phyloP scores from a whole-genome alignment of 2,797 vertebrate genomes.

The Hyperoplus immaculatus region DNA sequence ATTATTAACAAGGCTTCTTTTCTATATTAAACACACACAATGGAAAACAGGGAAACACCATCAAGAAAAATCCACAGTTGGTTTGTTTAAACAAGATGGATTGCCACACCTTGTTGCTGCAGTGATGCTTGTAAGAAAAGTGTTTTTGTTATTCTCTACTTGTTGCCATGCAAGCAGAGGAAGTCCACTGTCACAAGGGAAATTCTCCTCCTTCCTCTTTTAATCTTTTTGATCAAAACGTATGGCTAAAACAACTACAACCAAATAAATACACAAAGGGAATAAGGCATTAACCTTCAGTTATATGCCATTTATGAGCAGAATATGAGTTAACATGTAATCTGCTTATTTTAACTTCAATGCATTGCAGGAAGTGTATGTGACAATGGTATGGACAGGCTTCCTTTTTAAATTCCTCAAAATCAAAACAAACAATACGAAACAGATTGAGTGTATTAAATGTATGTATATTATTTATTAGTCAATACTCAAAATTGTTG shows the following conservation, averaged over 20 bases:
- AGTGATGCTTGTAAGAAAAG: background rate
- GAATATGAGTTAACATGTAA: background rate
- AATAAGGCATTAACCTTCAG: too few relatives aligned
- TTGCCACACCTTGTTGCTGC: background rate
- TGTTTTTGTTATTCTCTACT: slow-evolving; percentile 4
- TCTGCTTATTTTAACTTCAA: background rate
- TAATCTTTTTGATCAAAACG: background rate
- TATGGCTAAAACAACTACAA: background rate
- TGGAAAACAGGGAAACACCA: background rate
- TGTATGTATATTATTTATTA: background rate
- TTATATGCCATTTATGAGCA: background rate
- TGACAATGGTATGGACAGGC: background rate
- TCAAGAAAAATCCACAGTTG: background rate
- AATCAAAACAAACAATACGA: background rate
- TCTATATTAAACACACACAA: background rate
- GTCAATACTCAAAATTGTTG: background rate
- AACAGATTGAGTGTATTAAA: background rate
- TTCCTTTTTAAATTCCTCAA: background rate
- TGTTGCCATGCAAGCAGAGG: too few relatives aligned
- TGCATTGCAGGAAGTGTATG: background rate
- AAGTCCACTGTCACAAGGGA: background rate
- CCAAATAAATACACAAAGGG: background rate
- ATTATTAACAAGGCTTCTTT: background rate
- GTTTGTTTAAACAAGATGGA: background rate
- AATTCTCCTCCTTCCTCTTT: background rate